These are phyloP conservation scores for Sigmodon hispidus DNA, from an alignment of 2,113 vertebrate species.

Conservation along the genomic window DNA sequence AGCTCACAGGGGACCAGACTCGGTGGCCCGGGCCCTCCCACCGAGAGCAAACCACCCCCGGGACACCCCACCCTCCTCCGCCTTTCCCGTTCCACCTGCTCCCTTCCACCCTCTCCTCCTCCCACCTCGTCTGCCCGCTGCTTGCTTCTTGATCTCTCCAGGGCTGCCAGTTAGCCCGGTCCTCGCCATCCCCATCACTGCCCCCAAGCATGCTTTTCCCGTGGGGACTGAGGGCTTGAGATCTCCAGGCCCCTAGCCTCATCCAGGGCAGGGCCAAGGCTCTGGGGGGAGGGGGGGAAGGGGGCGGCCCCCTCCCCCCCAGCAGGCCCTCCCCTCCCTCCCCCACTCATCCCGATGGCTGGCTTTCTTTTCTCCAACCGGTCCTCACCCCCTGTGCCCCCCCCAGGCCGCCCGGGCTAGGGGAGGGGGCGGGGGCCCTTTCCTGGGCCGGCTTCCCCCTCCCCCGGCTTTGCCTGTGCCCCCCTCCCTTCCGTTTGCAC, in stretches of 20 bases:
- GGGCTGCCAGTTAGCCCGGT: conserved; percentile 19
- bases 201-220: conserved; percentile 66
- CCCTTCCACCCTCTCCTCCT: conserved; percentile 8
- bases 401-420: conserved; percentile 77
- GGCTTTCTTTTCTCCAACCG: conserved; percentile 66
- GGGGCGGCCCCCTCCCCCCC: conserved; percentile 72
- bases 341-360: conserved; percentile 75
- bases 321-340: conserved; percentile 62
- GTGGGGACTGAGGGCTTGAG: conserved; percentile 66
- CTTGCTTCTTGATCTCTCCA: background rate
- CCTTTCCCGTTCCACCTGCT: conserved; percentile 71
- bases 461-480: conserved; percentile 74
- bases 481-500: conserved; percentile 72
- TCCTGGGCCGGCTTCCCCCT: conserved; percentile 74
- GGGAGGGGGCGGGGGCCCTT: conserved; percentile 74
- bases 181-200: background rate
- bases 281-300: conserved; percentile 71
- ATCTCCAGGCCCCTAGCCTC: conserved; percentile 45
- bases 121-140: background rate
- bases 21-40: conserved; percentile 59
- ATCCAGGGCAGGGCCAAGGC: conserved; percentile 51
- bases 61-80: conserved; percentile 71
- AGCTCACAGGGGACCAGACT: conserved; percentile 54
- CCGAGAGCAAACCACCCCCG: conserved; percentile 53
- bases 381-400: conserved; percentile 72